phyloP scores from a whole-genome alignment of 2,797 vertebrate species.

The Mus spretus region DNA sequence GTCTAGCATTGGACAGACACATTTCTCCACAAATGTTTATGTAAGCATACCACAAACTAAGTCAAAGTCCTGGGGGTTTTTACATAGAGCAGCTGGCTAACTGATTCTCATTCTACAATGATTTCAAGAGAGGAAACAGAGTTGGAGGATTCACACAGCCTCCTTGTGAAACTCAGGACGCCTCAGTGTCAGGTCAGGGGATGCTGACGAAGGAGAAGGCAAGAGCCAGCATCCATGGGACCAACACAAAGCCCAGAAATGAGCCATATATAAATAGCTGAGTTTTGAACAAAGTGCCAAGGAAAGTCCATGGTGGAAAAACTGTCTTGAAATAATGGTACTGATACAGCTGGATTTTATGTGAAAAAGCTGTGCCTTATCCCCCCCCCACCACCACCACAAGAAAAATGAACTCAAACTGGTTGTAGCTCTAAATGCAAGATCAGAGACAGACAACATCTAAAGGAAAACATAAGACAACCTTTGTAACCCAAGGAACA shows the following conservation, averaged over 20 bases:
- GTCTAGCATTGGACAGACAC: not conserved
- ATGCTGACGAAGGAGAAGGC: rapidly evolving
- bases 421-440: not conserved
- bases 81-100: not conserved
- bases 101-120: not conserved
- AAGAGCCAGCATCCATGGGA: not conserved
- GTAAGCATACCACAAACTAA: not conserved
- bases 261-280: not conserved
- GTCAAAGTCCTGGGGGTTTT: not conserved
- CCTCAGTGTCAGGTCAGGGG: rapidly evolving
- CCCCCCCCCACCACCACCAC: not conserved
- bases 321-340: no score
- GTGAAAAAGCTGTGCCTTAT: not conserved
- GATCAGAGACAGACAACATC: not conserved
- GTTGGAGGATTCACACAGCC: not conserved
- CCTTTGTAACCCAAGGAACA: not conserved
- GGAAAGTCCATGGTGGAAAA: rapidly evolving
- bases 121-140: not conserved
- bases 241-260: not conserved
- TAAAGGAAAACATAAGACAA: not conserved
- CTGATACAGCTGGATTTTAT: not conserved
- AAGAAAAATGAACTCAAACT: not conserved
- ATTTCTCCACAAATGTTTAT: not conserved
- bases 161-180: no score
- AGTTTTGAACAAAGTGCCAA: not conserved